Percentiles rank a stretch among this genome's conserved stretches.
These are phyloP conservation scores for Octopus sinensis DNA, from an alignment of 1,140 invertebrate genomes.

Conservation along the genomic window DNA sequence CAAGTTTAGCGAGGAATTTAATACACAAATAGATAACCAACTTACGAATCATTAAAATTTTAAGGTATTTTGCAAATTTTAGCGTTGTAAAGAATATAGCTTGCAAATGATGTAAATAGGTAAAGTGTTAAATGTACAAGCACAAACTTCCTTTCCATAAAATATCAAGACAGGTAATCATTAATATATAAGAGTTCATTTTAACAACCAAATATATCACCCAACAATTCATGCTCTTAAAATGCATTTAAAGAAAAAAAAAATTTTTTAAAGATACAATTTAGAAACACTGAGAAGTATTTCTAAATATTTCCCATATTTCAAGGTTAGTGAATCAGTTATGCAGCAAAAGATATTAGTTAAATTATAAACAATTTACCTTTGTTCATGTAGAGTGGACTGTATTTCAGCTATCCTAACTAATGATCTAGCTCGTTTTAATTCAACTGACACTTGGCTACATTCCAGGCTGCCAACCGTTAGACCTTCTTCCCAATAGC, in stretches of 20 bases:
- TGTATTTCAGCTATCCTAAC: conserved; percentile 94
- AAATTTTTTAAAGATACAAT: neutral
- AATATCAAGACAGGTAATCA: too few relatives aligned
- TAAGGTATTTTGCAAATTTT: too few relatives aligned
- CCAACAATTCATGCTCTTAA: neutral
- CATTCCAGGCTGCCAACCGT: conserved; percentile 80
- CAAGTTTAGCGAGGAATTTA: too few relatives aligned
- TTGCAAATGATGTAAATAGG: too few relatives aligned
- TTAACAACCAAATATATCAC: neutral
- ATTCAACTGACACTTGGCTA: conserved; percentile 88
- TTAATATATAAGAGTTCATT: too few relatives aligned
- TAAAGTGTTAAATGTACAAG: too few relatives aligned
- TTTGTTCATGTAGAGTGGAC: conserved; percentile 94
- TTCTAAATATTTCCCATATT: neutral
- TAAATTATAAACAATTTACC: conserved; percentile 62
- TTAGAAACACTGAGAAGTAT: neutral
- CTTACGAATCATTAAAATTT: too few relatives aligned
- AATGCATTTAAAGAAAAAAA: neutral
- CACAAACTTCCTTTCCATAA: too few relatives aligned
- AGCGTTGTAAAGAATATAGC: too few relatives aligned
- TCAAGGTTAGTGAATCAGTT: neutral
- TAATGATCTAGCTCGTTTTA: conserved; percentile 89
- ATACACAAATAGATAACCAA: too few relatives aligned
- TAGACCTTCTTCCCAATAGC: conserved; percentile 79
- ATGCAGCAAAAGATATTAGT: neutral